Conservation (phyloP, 2,113 vertebrate genomes). For the Ammodramus savannarum region DNA sequence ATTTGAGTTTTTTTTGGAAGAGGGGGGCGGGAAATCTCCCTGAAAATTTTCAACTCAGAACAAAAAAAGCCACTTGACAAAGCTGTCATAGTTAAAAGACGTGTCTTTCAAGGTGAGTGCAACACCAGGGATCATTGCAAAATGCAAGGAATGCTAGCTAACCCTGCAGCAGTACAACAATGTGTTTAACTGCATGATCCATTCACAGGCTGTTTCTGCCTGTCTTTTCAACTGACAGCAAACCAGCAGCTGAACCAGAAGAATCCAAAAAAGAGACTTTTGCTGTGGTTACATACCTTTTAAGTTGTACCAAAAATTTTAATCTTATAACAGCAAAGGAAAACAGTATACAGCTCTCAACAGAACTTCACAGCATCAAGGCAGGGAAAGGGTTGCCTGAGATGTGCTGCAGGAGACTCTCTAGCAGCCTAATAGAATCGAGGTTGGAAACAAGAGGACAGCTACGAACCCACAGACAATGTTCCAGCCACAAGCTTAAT, state of each 20-base stretch:
- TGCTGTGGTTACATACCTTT: background rate
- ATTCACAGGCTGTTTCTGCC: background rate
- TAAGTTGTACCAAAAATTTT: background rate
- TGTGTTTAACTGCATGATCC: accelerated
- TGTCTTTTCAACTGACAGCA: background rate
- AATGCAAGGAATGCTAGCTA: background rate
- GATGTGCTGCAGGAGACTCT: background rate
- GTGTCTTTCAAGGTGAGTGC: background rate
- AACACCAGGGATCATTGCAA: too few species aligned
- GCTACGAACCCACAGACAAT: background rate
- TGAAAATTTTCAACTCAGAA: background rate
- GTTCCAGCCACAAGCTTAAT: background rate
- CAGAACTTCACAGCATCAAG: background rate
- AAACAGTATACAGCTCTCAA: background rate
- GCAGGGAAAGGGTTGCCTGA: background rate
- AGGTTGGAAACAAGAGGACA: background rate
- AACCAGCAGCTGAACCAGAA: background rate
- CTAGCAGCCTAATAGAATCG: background rate
- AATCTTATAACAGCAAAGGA: background rate
- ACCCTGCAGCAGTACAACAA: background rate
- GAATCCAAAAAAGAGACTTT: background rate
- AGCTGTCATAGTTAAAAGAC: background rate
- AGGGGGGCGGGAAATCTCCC: accelerated
- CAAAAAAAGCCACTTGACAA: background rate
- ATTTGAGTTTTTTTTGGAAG: accelerated